phyloP scores from a whole-genome alignment of 2,888 invertebrate genomes.

The Cenopis cana region DNA sequence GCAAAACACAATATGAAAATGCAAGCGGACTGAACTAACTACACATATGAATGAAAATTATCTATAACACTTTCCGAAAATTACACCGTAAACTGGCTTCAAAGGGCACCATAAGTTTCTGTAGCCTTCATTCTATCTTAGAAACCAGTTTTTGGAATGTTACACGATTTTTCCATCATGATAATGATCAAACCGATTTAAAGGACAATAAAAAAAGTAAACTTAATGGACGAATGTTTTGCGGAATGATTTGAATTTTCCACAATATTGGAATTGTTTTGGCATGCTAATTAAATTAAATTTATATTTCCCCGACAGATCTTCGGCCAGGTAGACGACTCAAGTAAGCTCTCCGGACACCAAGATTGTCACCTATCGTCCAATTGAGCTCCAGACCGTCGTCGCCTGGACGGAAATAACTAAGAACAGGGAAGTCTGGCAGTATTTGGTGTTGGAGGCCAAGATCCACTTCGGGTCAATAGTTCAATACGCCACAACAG shows the following conservation, averaged over 20 bases:
- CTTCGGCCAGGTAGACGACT: too few relatives aligned
- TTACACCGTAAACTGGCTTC: background rate
- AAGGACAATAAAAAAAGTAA: background rate
- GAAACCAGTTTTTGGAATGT: conserved; percentile 7
- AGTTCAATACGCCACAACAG: too few relatives aligned
- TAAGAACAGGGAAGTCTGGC: too few relatives aligned
- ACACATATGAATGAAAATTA: background rate
- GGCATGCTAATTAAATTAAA: background rate
- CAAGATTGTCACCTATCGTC: too few relatives aligned
- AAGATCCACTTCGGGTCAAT: too few relatives aligned
- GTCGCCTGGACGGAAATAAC: too few relatives aligned
- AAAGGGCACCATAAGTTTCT: background rate
- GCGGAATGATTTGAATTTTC: background rate
- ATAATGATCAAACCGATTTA: conserved; percentile 8
- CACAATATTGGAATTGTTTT: background rate
- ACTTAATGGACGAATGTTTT: background rate
- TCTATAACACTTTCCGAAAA: background rate
- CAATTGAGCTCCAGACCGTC: too few relatives aligned
- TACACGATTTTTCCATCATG: conserved; percentile 12
- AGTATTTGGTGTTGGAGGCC: too few relatives aligned
- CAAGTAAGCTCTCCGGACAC: too few relatives aligned
- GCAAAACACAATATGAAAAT: background rate
- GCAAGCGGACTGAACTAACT: too few relatives aligned
- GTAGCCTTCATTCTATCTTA: background rate
- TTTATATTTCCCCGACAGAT: too few relatives aligned